Percentiles rank a stretch among this genome's conserved stretches.
phyloP scores from a whole-genome alignment of 2,113 vertebrate genomes.

The Ptychochromis oligacanthus region DNA sequence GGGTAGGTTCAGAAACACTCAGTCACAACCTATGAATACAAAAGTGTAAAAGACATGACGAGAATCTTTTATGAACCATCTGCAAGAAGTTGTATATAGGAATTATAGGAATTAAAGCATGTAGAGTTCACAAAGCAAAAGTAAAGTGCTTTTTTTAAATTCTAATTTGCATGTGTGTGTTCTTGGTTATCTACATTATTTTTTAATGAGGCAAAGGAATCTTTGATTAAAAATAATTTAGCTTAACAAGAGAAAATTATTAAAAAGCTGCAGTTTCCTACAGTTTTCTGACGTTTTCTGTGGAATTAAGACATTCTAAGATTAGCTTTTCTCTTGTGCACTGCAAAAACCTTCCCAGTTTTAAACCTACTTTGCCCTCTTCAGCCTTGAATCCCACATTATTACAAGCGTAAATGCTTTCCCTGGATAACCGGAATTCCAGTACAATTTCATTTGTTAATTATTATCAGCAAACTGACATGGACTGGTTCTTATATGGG shows the following conservation, averaged over 20 bases:
- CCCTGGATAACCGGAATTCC: neutral
- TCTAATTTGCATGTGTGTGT: neutral
- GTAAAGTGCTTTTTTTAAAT: neutral
- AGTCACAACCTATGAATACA: conserved; percentile 27
- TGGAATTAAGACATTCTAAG: neutral
- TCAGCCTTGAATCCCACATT: neutral
- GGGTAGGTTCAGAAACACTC: conserved; percentile 16
- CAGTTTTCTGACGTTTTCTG: too few species aligned
- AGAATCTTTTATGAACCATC: neutral
- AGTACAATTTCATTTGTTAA: neutral
- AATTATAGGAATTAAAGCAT: conserved; percentile 9
- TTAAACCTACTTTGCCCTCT: neutral
- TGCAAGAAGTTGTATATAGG: neutral
- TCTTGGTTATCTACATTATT: neutral
- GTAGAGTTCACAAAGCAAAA: neutral
- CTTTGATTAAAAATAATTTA: neutral
- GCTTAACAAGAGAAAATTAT: too few species aligned
- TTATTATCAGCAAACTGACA: neutral
- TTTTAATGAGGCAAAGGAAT: neutral
- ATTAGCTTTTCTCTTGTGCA: neutral
- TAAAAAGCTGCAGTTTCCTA: neutral
- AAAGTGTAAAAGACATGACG: neutral
- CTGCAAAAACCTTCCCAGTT: neutral
- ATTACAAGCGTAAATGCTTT: neutral
- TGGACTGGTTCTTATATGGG: too few species aligned